Evolutionary conservation across 2,888 invertebrate species (phyloP), one percentile per base, ranked within the genome.

Genomic region (Melikaiella ostensackeni): DNA sequence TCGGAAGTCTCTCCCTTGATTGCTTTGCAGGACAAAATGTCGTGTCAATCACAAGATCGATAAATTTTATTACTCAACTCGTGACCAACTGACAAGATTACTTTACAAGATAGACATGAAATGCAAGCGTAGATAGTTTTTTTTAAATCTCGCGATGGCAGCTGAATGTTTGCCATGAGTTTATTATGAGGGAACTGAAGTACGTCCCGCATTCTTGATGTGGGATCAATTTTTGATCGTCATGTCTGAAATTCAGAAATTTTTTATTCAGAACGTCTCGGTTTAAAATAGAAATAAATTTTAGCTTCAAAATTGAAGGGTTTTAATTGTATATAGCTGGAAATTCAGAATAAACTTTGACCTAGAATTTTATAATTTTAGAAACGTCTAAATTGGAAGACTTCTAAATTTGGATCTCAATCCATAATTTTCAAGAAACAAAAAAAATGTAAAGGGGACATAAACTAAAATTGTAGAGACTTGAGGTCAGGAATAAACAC

Each of bases 401-500:
- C 13, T 42, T 42, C 6, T 6, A 4, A 42, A 42, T 42, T 42
- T 42, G 16, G 16, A 16, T 42, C 42, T 16, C 16, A n/a, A n/a
- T 50, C n/a, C 8, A n/a, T 30, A 13, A 62, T 62, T 62, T 62
- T 33, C 7, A 62, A n/a, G 13, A 57, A 57, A 57, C 2, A 4
- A 57, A 24, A 21, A 24, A n/a, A 21, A 24, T 8, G 9, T 24
- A 57, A 24, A 24, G 13, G 13, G 13, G 11, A 57, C 16, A 8
- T 50, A 13, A 63, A 63, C 33, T 21, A 35, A 11, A 63, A 35
- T 63, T 63, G 19, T 30, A 33, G 62, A 63, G 19, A 11, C 33
- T 63, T 63, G 62, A 5, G 62, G 62, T 63, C n/a, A 35, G 62
- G 11, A 19, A 63, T 63, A 63, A 63, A 30, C 35, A 35, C 33